phyloP scores from a whole-genome alignment of 30 jellyfish, hydroid and myxozoan species.

The Turritopsis dohrnii region DNA sequence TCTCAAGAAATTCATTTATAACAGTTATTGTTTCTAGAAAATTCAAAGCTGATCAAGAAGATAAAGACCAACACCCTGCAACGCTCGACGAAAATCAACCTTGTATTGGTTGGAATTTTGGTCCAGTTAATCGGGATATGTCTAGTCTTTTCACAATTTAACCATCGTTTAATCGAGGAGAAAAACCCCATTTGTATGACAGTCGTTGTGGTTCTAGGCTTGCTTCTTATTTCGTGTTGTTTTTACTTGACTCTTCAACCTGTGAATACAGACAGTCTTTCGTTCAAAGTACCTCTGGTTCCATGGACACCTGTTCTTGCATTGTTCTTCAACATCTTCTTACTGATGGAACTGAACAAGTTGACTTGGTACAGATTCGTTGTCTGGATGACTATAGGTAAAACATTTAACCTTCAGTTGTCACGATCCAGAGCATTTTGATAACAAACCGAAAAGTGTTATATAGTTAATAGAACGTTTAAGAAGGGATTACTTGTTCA shows the following conservation, averaged over 20 bases:
- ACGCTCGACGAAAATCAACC: not conserved
- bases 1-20: too few species aligned
- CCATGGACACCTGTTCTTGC: conserved; percentile 66
- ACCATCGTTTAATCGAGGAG: not conserved
- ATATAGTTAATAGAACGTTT: too few species aligned
- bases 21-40: too few species aligned
- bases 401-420: not conserved
- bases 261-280: conserved; percentile 51
- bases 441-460: too few species aligned
- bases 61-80: not conserved
- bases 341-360: conserved; percentile 74
- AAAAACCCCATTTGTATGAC: conserved; percentile 47
- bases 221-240: conserved; percentile 48
- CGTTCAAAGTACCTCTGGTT: conserved; percentile 80
- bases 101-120: not conserved
- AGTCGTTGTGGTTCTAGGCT: conserved; percentile 42
- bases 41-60: not conserved
- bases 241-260: conserved; percentile 63
- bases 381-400: conserved; percentile 88
- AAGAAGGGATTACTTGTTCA: too few species aligned
- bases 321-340: conserved; percentile 69
- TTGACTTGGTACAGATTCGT: conserved; percentile 90
- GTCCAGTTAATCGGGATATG: conserved; percentile 4
- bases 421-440: not conserved
- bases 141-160: not conserved